These are phyloP conservation scores for Dascyllus trimaculatus DNA, from an alignment of 2,113 vertebrate genomes.

Conservation along the genomic window DNA sequence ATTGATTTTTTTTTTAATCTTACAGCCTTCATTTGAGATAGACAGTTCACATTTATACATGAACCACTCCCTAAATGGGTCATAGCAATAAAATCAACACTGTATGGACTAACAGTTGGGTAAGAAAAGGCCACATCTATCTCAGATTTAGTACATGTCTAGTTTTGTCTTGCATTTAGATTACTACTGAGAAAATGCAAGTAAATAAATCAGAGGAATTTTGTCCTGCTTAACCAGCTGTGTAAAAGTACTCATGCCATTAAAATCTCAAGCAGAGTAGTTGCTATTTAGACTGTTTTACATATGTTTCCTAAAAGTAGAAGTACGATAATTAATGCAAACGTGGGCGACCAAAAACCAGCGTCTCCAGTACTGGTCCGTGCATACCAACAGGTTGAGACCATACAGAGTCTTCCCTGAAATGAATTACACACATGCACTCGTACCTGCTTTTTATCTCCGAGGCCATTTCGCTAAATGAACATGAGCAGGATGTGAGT, in stretches of 20 bases:
- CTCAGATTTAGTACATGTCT: neutral
- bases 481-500: slow-evolving; percentile 70
- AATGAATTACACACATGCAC: slow-evolving; percentile 44
- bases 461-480: slow-evolving; percentile 48
- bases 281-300: slow-evolving; percentile 42
- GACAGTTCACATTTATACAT: neutral
- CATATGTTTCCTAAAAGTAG: slow-evolving; percentile 49
- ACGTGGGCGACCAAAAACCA: slow-evolving; percentile 56
- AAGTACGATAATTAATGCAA: slow-evolving; percentile 65
- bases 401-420: slow-evolving; percentile 39
- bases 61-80: neutral
- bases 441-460: slow-evolving; percentile 67
- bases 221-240: neutral
- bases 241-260: neutral
- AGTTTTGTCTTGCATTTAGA: neutral
- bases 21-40: no score
- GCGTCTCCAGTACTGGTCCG: slow-evolving; percentile 23
- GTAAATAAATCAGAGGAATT: neutral
- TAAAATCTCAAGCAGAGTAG: neutral
- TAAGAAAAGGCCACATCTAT: neutral
- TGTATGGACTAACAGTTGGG: neutral
- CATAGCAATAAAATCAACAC: neutral
- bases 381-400: slow-evolving; percentile 55
- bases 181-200: neutral
- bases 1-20: no score